Conservation (phyloP, 2,113 vertebrate genomes). For the Zapornia atra region DNA sequence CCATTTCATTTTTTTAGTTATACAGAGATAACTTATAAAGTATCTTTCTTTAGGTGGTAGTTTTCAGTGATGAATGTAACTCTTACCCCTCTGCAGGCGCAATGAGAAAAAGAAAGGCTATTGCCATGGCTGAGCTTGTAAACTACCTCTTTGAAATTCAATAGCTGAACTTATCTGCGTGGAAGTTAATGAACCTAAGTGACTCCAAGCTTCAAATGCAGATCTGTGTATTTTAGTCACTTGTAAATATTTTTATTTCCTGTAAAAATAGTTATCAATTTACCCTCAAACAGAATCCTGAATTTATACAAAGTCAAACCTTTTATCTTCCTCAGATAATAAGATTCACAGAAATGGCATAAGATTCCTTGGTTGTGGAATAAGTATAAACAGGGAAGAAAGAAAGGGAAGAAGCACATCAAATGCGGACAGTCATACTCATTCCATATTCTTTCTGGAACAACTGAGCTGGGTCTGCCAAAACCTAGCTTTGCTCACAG, state of each 20-base stretch:
- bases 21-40: neutral
- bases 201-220: neutral
- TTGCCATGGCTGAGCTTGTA: neutral
- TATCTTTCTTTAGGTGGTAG: neutral
- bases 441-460: neutral
- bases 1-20: neutral
- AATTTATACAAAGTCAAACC: neutral
- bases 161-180: neutral
- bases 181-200: neutral
- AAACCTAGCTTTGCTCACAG: neutral
- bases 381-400: neutral
- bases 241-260: neutral
- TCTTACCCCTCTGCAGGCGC: neutral
- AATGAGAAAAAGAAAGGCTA: neutral
- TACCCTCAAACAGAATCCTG: neutral
- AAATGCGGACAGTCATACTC: neutral
- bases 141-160: conserved; percentile 23
- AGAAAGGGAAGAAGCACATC: neutral
- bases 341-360: neutral
- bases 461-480: neutral
- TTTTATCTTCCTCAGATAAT: neutral
- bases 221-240: neutral
- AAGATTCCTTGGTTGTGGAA: neutral
- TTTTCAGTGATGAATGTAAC: neutral
- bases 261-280: neutral